phyloP scores from a whole-genome alignment of 2,113 vertebrate genomes.

The Calyptomena viridis region DNA sequence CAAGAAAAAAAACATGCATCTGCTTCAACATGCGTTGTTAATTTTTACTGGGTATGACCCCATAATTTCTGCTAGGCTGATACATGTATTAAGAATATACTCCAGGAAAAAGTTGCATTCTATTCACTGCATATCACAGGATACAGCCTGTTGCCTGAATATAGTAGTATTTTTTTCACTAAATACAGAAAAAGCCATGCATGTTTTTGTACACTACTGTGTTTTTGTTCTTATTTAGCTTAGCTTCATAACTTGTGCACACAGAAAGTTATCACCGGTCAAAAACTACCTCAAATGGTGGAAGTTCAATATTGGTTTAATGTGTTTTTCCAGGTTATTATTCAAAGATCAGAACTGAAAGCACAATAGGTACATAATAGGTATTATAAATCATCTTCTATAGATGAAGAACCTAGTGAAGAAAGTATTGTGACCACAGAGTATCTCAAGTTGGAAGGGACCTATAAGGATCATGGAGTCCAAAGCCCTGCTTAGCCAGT shows the following conservation, averaged over 20 bases:
- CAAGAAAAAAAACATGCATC: background rate
- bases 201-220: background rate
- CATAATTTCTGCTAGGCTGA: background rate
- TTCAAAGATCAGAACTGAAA: background rate
- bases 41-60: background rate
- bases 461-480: background rate
- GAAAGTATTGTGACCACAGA: background rate
- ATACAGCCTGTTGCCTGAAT: background rate
- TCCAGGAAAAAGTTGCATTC: background rate
- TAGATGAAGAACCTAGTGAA: background rate
- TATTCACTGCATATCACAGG: background rate
- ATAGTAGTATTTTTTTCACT: background rate
- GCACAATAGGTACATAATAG: background rate
- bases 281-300: background rate
- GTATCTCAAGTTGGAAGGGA: background rate
- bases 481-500: background rate
- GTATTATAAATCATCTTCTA: background rate
- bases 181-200: background rate
- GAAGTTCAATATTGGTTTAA: background rate
- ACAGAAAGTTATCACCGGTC: background rate
- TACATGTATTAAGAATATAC: background rate
- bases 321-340: background rate
- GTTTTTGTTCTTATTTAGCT: background rate
- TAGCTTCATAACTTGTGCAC: background rate
- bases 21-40: background rate